Evolutionary conservation across 1,140 invertebrate species (phyloP).

Genomic region (Orchestia grillus): DNA sequence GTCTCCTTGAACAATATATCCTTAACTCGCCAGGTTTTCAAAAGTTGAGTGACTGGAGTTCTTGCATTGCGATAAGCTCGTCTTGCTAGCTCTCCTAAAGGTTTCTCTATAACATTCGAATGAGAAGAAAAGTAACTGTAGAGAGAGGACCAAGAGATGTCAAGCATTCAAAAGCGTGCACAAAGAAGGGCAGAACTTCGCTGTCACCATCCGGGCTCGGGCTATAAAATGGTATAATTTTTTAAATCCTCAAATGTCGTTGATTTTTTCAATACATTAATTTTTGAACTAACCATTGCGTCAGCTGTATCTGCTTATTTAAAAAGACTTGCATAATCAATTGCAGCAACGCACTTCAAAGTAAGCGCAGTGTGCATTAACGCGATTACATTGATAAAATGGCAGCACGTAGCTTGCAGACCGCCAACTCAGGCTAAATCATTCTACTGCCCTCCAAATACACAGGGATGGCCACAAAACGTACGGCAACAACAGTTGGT

Average conservation of each 20-base stretch:
- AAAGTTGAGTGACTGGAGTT: neutral
- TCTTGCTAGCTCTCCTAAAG: neutral
- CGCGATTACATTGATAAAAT: too few species aligned
- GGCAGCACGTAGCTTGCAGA: neutral
- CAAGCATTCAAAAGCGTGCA: conserved; percentile 49
- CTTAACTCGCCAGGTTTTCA: neutral
- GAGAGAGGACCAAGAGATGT: neutral
- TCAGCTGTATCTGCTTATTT: neutral
- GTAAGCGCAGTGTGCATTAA: neutral
- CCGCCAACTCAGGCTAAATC: neutral
- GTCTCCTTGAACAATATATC: neutral
- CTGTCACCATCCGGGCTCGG: conserved; percentile 20
- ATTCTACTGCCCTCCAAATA: neutral
- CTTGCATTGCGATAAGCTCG: neutral
- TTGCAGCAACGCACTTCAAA: neutral
- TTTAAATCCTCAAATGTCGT: too few species aligned
- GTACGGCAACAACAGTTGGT: neutral
- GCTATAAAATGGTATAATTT: neutral
- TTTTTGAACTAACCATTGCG: too few species aligned
- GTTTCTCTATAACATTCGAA: conserved; percentile 12
- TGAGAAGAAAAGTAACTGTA: neutral
- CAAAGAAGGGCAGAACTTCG: conserved; percentile 40
- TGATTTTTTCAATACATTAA: too few species aligned
- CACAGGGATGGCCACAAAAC: neutral
- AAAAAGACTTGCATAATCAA: neutral